phyloP scores from a whole-genome alignment of 1,140 invertebrate genomes.

The Thaumetopoea pityocampa region DNA sequence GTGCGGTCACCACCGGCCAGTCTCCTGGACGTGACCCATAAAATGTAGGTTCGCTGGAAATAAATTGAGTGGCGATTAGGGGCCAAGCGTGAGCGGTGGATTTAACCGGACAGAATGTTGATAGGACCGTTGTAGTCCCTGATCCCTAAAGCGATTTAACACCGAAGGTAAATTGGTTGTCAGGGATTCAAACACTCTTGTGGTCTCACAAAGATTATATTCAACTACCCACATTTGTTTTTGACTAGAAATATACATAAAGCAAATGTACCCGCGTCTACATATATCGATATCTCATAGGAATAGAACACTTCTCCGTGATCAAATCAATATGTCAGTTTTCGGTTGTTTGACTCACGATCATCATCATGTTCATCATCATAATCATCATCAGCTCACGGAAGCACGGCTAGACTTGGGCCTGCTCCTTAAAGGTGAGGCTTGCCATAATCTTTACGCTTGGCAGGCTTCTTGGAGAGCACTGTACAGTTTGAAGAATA shows the following conservation, averaged over 20 bases:
- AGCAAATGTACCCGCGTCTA: background rate
- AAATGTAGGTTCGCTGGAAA: conserved; percentile 7
- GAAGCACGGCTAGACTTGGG: no score
- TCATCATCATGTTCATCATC: no score
- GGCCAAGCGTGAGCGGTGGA: conserved; percentile 7
- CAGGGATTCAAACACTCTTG: conserved; percentile 15
- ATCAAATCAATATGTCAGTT: no score
- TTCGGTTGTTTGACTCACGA: no score
- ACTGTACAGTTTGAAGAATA: no score
- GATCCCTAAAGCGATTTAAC: conserved; percentile 33
- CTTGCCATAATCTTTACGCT: no score
- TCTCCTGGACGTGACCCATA: conserved; percentile 9
- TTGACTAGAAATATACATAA: background rate
- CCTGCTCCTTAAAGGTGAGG: no score
- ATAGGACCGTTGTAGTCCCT: conserved; percentile 25
- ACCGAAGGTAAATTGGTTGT: conserved; percentile 30
- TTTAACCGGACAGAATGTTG: conserved; percentile 32
- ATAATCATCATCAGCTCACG: no score
- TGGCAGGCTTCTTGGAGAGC: no score
- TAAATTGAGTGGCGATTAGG: conserved; percentile 21
- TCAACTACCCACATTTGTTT: conserved; percentile 3
- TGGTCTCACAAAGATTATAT: conserved; percentile 8
- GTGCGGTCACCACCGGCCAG: conserved; percentile 25
- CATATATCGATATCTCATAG: no score
- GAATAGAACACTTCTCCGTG: no score